Base-by-base conservation (phyloP, 2,797 vertebrate species). In the Eospalax fontanierii region DNA sequence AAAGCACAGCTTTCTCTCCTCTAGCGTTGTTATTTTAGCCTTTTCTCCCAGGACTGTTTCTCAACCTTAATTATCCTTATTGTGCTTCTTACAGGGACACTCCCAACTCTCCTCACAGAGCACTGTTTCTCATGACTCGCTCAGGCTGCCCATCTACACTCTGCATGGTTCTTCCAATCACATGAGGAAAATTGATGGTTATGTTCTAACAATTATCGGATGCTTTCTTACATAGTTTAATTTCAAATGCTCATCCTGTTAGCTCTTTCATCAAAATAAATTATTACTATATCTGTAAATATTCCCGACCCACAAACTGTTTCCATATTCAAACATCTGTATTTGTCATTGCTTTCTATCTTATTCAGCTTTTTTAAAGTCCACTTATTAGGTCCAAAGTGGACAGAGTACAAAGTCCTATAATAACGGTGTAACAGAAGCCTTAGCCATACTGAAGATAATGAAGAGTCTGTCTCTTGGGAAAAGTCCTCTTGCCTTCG, bases 11-110 rank as follows among this genome's bases (percentile, higher is more conserved):
- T 87, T 93, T 94, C 57, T 94, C 38, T 80, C 43, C 38, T 65
- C 46, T 71, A 38, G 9, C 38, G 38, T 50, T 94, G 89, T 87
- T 91, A 78, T 84, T 91, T 96, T 57, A 94, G 73, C 22, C 68
- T 85, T 88, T 89, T 93, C 93, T 94, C 73, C 70, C 81, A 50
- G 87, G 70, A 85, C 26, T 50, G 26, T 87, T 94, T 94, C 96
- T 85, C 87, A 91, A 78, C 93, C 78, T 43, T 90, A 93, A 74
- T 95, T 92, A 70, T 73, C 82, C 76, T 90, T 65, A 68, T 28
- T 70, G 63, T 59, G 63, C 65, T 89, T 93, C 73, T 81, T 30
- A n/a, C n/a, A n/a, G 0, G 3, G 66, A 75, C 66, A 88, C 84
- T 91, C 84, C 73, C 82, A 74, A 30, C 63, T 91, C 63, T 54